Evolutionary conservation across 2,888 invertebrate species (phyloP).

Genomic region (Volucella inflata): DNA sequence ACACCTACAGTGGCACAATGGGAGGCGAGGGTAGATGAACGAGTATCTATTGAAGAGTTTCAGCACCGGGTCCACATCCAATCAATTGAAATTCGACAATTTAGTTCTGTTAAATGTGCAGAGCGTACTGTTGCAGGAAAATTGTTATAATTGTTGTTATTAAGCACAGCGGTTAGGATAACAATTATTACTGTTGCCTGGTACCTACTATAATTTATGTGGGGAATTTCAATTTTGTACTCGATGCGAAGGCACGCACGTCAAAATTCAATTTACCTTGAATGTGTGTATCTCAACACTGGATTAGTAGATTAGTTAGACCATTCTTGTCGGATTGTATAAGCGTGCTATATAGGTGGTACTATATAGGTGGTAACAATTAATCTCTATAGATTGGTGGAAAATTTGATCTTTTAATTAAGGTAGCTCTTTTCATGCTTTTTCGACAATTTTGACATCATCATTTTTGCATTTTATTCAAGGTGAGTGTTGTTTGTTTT

Average conservation of each 20-base stretch:
- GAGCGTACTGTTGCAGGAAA: constrained; percentile 27
- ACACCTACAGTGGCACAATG: neutral
- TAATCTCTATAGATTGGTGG: constrained; percentile 25
- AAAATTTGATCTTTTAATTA: constrained; percentile 66
- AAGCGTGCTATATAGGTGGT: neutral
- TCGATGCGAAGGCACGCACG: constrained; percentile 69
- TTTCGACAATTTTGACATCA: constrained; percentile 1
- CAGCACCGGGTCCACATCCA: constrained; percentile 48
- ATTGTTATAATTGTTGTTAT: constrained; percentile 73
- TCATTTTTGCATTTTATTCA: no score
- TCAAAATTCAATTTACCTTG: constrained; percentile 56
- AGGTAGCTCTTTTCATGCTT: constrained; percentile 13
- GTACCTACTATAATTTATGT: constrained; percentile 61
- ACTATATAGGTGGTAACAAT: constrained; percentile 17
- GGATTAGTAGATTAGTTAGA: constrained; percentile 46
- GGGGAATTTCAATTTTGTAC: constrained; percentile 56
- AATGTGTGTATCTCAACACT: constrained; percentile 60
- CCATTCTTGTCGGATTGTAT: neutral
- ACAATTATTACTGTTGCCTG: constrained; percentile 63
- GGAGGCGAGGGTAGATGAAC: constrained; percentile 4
- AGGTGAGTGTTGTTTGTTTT: no score
- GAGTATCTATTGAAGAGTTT: constrained; percentile 8
- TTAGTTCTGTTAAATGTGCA: constrained; percentile 57
- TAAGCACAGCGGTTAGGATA: constrained; percentile 54
- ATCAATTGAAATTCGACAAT: constrained; percentile 68